phyloP scores from a whole-genome alignment of 1,140 invertebrate genomes.

The Drosophila pruinosa region DNA sequence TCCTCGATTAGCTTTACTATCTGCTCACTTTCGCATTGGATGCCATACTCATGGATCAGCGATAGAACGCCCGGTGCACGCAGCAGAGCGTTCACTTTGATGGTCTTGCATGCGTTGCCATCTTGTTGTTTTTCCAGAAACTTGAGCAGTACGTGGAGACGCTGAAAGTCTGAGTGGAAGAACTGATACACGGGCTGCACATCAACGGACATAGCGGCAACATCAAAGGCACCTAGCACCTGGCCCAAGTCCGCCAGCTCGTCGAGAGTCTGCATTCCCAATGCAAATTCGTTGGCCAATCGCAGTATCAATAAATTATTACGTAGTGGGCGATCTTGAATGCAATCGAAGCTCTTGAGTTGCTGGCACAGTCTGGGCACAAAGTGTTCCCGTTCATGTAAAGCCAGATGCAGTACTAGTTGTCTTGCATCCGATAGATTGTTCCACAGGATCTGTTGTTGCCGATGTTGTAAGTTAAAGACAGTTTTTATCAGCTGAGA shows the following conservation, averaged over 20 bases:
- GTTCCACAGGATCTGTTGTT: conserved; percentile 11
- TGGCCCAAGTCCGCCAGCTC: conserved; percentile 56
- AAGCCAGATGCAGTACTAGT: conserved; percentile 52
- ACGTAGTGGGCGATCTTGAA: conserved; percentile 49
- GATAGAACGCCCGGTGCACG: conserved; percentile 48
- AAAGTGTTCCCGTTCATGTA: conserved; percentile 51
- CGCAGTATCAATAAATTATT: conserved; percentile 69
- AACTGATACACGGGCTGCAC: conserved; percentile 63
- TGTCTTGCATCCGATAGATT: conserved; percentile 35
- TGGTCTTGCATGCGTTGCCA: conserved; percentile 25
- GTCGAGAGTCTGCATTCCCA: conserved; percentile 53
- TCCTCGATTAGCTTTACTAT: conserved; percentile 48
- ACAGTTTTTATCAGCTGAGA: conserved; percentile 36
- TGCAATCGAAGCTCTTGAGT: conserved; percentile 49
- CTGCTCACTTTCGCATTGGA: conserved; percentile 50
- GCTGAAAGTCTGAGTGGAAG: conserved; percentile 73
- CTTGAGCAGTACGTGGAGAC: conserved; percentile 49
- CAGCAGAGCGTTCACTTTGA: conserved; percentile 62
- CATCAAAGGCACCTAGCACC: conserved; percentile 41
- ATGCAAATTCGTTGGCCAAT: conserved; percentile 64
- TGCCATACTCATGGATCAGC: conserved; percentile 60
- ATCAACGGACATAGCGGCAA: conserved; percentile 36
- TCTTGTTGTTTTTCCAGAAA: conserved; percentile 53
- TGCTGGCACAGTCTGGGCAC: conserved; percentile 56
- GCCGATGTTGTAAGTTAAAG: conserved; percentile 18